Base-by-base conservation (phyloP, 2,113 vertebrate genomes). In the Pitta sordida region DNA sequence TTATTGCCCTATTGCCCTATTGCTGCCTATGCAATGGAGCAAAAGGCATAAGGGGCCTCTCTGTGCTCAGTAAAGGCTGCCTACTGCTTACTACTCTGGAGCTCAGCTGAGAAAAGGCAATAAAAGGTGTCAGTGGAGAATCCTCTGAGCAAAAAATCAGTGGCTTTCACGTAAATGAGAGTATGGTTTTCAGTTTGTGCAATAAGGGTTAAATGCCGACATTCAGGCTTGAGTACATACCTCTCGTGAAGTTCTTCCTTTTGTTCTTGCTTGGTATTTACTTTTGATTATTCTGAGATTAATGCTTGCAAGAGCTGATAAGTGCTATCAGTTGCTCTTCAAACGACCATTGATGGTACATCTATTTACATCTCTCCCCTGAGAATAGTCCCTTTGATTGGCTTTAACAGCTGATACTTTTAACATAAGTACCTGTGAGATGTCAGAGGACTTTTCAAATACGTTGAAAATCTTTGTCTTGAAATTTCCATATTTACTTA, bases 261-360 rank as follows among this genome's bases (percentile, higher is more conserved):
- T 91, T 93, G 56, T 55, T 73, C 60, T 71, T 94, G n/a, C 83
- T 87, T 53, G 80, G 60, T 96, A 82, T 98, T 98, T 96, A 87
- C 96, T 95, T 96, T 96, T 95, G 87, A 96, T 94, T 95, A 89
- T 85, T 86, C 63, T 85, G 83, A 96, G 94, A 96, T 94, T 95
- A 94, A 94, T 96, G 93, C 64, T 52, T 90, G 65, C 89, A 91
- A 83, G 86, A 93, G 74, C 95, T 95, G 92, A 94, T 94, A 94
- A 95, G 89, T 86, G 78, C 59, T 96, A 94, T 97, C 92, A 29
- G 87, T 83, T 91, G 76, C 53, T 88, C 59, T 89, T 87, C 87
- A 94, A 88, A 85, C 46, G 76, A 86, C 90, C 68, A 91, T 55
- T 59, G 68, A 94, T 96, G 83, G 83, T 85, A 85, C 59, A 71